phyloP scores from a whole-genome alignment of 1,140 invertebrate species.

The Onthophagus taurus region DNA sequence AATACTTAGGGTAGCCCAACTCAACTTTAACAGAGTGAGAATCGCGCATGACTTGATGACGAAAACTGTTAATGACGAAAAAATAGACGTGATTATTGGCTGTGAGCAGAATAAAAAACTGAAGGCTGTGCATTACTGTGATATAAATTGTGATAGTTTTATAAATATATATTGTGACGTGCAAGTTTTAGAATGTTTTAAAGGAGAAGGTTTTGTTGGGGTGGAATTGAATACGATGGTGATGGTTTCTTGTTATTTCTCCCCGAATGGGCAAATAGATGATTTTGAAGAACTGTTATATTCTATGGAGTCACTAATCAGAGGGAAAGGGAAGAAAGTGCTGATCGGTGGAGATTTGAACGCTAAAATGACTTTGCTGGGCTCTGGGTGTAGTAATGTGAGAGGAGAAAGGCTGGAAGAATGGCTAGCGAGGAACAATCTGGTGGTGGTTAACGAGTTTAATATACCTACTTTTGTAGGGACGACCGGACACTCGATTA shows the following conservation, averaged over 20 bases:
- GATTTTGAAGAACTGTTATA: slow-evolving; percentile 8
- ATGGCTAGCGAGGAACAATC: slow-evolving; percentile 2
- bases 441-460: not conserved
- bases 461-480: not conserved
- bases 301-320: not conserved
- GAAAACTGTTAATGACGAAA: not conserved
- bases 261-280: slow-evolving; percentile 4
- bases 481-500: not conserved
- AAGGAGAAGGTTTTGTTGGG: not conserved
- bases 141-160: not conserved
- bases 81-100: not conserved
- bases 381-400: not conserved
- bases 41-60: not conserved
- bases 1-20: not conserved
- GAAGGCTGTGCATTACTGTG: not conserved
- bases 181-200: not conserved
- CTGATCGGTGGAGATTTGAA: slow-evolving; percentile 14
- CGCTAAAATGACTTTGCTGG: slow-evolving; percentile 9
- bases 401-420: slow-evolving; percentile 10
- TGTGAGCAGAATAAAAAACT: not conserved
- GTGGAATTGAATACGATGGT: not conserved
- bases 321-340: not conserved
- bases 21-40: not conserved
- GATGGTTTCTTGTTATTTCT: slow-evolving; percentile 12
- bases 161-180: not conserved